phyloP scores from a whole-genome alignment of 2,113 vertebrate species.

The Macquaria australasica region DNA sequence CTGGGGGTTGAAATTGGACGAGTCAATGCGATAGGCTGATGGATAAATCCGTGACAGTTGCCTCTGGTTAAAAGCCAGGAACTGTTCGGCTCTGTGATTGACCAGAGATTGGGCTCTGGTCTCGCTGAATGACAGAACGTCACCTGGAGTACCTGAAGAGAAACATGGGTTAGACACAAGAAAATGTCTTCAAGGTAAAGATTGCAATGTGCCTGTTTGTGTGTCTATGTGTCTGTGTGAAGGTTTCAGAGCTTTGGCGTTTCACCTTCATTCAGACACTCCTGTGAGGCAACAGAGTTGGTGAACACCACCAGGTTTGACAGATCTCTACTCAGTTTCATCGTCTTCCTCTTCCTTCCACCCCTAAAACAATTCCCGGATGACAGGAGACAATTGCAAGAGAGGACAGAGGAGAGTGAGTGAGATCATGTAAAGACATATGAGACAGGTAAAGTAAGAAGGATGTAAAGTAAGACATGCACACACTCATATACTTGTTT shows the following conservation, averaged over 20 bases:
- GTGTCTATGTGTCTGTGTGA: constrained; percentile 7
- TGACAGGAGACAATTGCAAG: constrained; percentile 11
- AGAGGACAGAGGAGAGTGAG: constrained; percentile 32
- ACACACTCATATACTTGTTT: constrained; percentile 7
- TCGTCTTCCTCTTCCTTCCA: constrained; percentile 91
- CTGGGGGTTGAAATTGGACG: constrained; percentile 97
- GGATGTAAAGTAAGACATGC: neutral
- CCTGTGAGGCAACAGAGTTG: constrained; percentile 95
- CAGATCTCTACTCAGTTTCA: constrained; percentile 95
- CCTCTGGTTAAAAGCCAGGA: constrained; percentile 94
- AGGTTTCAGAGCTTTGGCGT: neutral
- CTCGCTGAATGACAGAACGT: constrained; percentile 97
- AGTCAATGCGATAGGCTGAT: constrained; percentile 97
- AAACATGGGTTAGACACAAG: constrained; percentile 5
- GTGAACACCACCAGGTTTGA: constrained; percentile 96
- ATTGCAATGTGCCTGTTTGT: neutral
- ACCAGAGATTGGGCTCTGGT: constrained; percentile 93
- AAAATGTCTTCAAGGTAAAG: neutral
- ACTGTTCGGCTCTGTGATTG: constrained; percentile 93
- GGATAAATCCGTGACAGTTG: constrained; percentile 97
- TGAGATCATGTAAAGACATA: neutral
- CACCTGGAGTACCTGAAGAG: constrained; percentile 89
- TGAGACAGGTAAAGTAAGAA: neutral
- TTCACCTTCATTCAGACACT: constrained; percentile 93
- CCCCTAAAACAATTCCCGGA: constrained; percentile 77